Conservation (phyloP, 2,888 invertebrate species). For the Listrodromus nycthemerus region DNA sequence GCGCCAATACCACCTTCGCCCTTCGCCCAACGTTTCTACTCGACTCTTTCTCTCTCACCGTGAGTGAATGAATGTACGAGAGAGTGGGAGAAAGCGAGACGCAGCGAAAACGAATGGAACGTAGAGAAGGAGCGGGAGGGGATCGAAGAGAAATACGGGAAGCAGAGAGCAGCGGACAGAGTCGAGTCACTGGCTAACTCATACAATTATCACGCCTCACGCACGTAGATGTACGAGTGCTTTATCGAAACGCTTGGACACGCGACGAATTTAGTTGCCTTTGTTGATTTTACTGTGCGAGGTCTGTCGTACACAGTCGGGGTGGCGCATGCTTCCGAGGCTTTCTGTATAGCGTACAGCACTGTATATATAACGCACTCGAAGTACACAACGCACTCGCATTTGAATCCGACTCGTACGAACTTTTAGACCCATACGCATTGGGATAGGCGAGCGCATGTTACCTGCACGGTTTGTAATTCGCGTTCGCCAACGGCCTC, state of each 20-base stretch:
- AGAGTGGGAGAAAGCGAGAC: conserved; percentile 10
- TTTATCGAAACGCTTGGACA: conserved; percentile 30
- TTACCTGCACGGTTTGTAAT: neutral
- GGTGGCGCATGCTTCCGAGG: neutral
- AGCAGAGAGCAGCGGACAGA: conserved; percentile 25
- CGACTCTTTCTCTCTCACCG: neutral
- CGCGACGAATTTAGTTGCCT: conserved; percentile 16
- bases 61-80: conserved; percentile 40
- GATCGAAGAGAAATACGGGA: conserved; percentile 35
- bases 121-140: neutral
- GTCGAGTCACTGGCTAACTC: conserved; percentile 41
- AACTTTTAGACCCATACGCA: conserved; percentile 2
- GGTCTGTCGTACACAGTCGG: neutral
- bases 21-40: conserved; percentile 17
- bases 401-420: conserved; percentile 3
- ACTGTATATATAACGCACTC: neutral
- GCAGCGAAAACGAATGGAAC: conserved; percentile 6
- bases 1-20: conserved; percentile 8
- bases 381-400: neutral
- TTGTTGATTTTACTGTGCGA: neutral
- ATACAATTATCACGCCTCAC: conserved; percentile 36
- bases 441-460: conserved; percentile 8
- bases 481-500: conserved; percentile 4
- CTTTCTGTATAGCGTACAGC: neutral
- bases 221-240: neutral